Conservation (phyloP, 1,140 invertebrate genomes). For the Apis dorsata region DNA sequence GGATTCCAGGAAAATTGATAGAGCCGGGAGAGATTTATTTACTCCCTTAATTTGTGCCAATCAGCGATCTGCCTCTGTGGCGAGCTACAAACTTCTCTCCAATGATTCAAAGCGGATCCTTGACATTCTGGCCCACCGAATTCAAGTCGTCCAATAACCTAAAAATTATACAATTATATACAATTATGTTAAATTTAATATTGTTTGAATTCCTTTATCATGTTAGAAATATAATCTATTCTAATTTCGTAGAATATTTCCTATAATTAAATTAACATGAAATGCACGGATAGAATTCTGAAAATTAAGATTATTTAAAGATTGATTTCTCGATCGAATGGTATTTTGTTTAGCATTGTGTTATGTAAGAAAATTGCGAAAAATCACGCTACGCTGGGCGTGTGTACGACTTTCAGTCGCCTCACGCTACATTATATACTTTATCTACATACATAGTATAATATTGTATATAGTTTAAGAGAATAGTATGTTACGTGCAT, state of each 20-base stretch:
- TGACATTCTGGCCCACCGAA: slow-evolving; percentile 89
- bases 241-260: neutral
- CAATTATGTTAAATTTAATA: neutral
- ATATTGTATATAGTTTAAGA: neutral
- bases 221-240: neutral
- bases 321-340: slow-evolving; percentile 7
- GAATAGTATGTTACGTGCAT: neutral
- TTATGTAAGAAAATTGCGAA: slow-evolving; percentile 15
- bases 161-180: slow-evolving; percentile 11
- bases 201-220: neutral
- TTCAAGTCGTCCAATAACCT: slow-evolving; percentile 97
- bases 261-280: neutral
- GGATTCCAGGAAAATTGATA: slow-evolving; percentile 39
- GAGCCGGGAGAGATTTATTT: slow-evolving; percentile 68
- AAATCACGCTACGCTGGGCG: slow-evolving; percentile 16
- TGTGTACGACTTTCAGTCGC: slow-evolving; percentile 3
- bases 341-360: neutral
- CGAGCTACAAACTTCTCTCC: slow-evolving; percentile 97
- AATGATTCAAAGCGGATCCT: slow-evolving; percentile 93
- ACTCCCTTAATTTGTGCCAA: slow-evolving; percentile 98
- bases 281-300: neutral
- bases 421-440: neutral
- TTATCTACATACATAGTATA: neutral
- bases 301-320: neutral
- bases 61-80: slow-evolving; percentile 98